phyloP scores from a whole-genome alignment of 2,113 vertebrate genomes.

The Trinectes maculatus region DNA sequence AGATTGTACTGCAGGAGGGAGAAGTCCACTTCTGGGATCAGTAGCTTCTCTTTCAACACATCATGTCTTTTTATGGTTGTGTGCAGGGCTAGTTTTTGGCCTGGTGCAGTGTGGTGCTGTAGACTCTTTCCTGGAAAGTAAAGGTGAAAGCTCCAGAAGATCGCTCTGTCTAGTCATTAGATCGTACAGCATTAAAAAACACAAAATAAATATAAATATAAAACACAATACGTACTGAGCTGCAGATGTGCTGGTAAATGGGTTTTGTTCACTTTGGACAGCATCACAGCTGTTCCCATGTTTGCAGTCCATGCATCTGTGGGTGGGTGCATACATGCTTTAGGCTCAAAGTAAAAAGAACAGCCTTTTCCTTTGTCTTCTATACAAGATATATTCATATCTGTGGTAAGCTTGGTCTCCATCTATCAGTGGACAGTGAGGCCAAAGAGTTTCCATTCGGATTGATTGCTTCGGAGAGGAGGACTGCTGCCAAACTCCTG shows the following conservation, averaged over 20 bases:
- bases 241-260: background rate
- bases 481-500: slow-evolving; percentile 49
- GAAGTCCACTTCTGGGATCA: background rate
- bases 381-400: slow-evolving; percentile 32
- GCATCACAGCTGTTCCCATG: background rate
- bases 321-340: slow-evolving; percentile 8
- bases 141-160: background rate
- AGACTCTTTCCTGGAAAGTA: slow-evolving; percentile 29
- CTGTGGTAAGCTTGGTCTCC: slow-evolving; percentile 37
- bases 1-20: no score
- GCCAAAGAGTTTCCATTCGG: slow-evolving; percentile 42
- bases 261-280: background rate
- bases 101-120: background rate
- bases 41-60: background rate
- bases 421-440: slow-evolving; percentile 30
- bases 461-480: slow-evolving; percentile 59
- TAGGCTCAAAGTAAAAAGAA: slow-evolving; percentile 16
- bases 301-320: background rate
- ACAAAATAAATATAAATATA: background rate
- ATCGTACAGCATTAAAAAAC: background rate
- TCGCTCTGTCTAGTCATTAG: background rate
- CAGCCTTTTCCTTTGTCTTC: slow-evolving; percentile 5
- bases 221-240: background rate
- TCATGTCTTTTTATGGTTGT: background rate
- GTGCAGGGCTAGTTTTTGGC: background rate